Evolutionary conservation across 2,888 invertebrate species (phyloP), one percentile per base, ranked within the genome.

Genomic region (Synanthedon formicaeformis): DNA sequence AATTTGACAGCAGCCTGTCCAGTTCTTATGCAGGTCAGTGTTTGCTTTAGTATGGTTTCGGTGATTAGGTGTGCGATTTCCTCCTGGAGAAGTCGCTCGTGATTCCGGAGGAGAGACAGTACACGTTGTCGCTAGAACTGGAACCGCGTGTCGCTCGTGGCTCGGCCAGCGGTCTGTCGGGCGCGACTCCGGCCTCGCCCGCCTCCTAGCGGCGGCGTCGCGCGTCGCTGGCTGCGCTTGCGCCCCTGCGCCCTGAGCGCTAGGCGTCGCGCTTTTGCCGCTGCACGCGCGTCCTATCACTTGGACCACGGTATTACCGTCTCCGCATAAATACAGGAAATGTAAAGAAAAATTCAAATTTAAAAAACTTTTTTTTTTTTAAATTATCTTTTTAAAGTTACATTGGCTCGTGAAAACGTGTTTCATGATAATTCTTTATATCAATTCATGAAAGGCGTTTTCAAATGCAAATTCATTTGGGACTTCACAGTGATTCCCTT

Each of bases 81-180:
- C 85, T 97, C 8, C 81, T 96, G 66, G 96, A 96, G 75, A 90
- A 92, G 1, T 91, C 92, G 14, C 84, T 96, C 52, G 88, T 95
- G 52, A 88, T 95, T 61, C 91, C 92, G 49, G 96, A 96, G 69
- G 96, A 96, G 76, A 94, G 95, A 40, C 90, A 96, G 55, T 96
- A 96, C 82, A 90, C 91, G 54, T 89, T 93, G 61, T 96, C 96
- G 0, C 82, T 96, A 64, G 92, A 93, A 71, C 91, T 96, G 60
- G 96, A 97, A 81, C 96, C 97, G 1, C 90, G 96, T 53, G 89
- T 91, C 41, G 63, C 82, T 2, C 80, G 84, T 0, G 83, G 82
- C 1, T 71, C 75, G 4, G 70, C 78, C 0, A 77, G 75, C 11
- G 72, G 73, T 2, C 58, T 65, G 53, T 60, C 67, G 53, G 67